phyloP scores from a whole-genome alignment of 1,140 invertebrate species.

The Lasioglossum albipes region DNA sequence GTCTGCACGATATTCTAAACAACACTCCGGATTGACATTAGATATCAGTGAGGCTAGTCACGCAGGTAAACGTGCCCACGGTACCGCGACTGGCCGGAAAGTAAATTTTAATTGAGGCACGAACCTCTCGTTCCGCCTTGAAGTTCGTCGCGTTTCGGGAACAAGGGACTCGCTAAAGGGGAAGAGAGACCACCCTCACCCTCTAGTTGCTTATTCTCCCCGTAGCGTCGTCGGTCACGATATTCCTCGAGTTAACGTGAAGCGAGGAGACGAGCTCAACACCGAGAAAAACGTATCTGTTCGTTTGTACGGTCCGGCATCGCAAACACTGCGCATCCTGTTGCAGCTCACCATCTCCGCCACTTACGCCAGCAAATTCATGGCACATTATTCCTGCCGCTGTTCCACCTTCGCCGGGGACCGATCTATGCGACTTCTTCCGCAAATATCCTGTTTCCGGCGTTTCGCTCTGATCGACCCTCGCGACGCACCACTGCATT shows the following conservation, averaged over 20 bases:
- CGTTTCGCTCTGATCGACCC: too few relatives aligned
- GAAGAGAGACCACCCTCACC: neutral
- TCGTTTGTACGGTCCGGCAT: neutral
- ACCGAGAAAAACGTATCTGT: neutral
- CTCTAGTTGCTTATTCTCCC: neutral
- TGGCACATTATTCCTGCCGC: too few relatives aligned
- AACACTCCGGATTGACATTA: slow-evolving; percentile 57
- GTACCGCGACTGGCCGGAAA: slow-evolving; percentile 12
- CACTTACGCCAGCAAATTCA: too few relatives aligned
- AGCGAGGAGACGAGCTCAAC: neutral
- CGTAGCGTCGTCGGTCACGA: neutral
- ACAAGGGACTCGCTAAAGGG: neutral
- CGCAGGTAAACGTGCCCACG: slow-evolving; percentile 43
- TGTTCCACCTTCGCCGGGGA: too few relatives aligned
- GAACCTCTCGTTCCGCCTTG: slow-evolving; percentile 40
- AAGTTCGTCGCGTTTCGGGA: slow-evolving; percentile 27
- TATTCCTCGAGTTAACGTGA: neutral
- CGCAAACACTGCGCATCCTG: neutral
- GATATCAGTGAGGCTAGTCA: slow-evolving; percentile 55
- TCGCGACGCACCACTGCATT: too few relatives aligned
- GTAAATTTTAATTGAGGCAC: slow-evolving; percentile 59
- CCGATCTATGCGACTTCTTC: too few relatives aligned
- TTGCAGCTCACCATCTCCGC: too few relatives aligned
- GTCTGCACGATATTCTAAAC: slow-evolving; percentile 46
- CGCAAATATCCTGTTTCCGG: too few relatives aligned